Percentiles rank a stretch among this genome's conserved stretches.
These are phyloP conservation scores for Andrena flavipes DNA, from an alignment of 2,888 invertebrate species.

Conservation along the genomic window DNA sequence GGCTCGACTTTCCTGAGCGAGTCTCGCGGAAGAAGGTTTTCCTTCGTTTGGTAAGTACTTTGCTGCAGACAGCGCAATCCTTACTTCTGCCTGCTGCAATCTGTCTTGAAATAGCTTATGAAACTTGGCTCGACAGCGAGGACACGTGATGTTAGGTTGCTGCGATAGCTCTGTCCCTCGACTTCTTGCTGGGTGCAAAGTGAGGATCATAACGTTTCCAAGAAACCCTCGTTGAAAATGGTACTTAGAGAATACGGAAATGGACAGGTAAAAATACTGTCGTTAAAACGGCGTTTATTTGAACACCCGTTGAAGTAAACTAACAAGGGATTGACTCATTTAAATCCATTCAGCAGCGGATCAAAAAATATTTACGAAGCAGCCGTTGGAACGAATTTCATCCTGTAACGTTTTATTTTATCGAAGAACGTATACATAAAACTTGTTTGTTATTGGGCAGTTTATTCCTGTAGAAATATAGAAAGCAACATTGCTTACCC, in stretches of 20 bases:
- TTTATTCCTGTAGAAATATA: too few species aligned
- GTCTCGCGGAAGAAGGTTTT: conserved; percentile 4
- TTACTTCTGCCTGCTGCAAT: conserved; percentile 31
- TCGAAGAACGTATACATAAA: too few species aligned
- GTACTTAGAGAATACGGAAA: neutral
- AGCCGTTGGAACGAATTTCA: too few species aligned
- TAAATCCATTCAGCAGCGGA: too few species aligned
- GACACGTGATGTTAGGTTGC: conserved; percentile 32
- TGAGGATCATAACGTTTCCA: conserved; percentile 2
- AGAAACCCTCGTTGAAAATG: neutral
- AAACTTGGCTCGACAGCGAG: conserved; percentile 34
- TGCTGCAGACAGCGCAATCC: neutral
- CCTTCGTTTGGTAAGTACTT: conserved; percentile 8
- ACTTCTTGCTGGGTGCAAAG: conserved; percentile 10
- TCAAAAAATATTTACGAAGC: too few species aligned
- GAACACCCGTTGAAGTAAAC: too few species aligned
- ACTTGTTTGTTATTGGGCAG: too few species aligned
- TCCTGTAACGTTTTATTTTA: too few species aligned
- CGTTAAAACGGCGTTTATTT: neutral
- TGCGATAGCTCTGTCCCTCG: conserved; percentile 8
- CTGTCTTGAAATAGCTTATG: conserved; percentile 43
- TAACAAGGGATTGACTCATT: too few species aligned
- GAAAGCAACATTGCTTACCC: too few species aligned
- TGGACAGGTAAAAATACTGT: neutral
- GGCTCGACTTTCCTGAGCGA: neutral